Base-by-base conservation (phyloP, 2,113 vertebrate genomes). In the Ploceus nigricollis region DNA sequence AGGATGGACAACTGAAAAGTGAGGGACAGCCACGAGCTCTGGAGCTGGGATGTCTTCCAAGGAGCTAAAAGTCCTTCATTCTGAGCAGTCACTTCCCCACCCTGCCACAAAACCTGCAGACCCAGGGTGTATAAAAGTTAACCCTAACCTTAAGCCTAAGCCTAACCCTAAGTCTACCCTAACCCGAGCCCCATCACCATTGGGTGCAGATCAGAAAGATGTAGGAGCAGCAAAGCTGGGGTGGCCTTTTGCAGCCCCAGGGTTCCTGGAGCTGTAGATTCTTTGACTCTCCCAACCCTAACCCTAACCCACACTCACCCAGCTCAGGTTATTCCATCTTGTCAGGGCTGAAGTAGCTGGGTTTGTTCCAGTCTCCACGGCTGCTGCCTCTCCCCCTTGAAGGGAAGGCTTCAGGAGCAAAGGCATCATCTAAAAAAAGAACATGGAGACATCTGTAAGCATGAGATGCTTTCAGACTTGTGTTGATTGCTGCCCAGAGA, bases 401-500 rank as follows among this genome's bases (percentile, higher is more conserved):
- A 75, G 60, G 88, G n/a, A 90, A 88, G 51, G 47, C 30, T 77
- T 95, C 92, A 48, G 92, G 82, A 94, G 56, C 47, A 56, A 96
- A 80, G 2, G 11, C 5, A 24, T 39, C 82, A 47, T 69, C 37
- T 57, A 6, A 33, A 71, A 61, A 69, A 51, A 44, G 19, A 63
- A 40, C n/a, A 40, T 0, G 3, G 42, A 85, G 39, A 44, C 16
- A 57, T 6, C 33, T 4, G 5, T 33, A 42, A 71, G 31, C 10
- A 3, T n/a, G 19, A 16, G 1, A 11, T 25, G 27, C 27, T 75
- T 83, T 89, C 83, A 71, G 45, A 42, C 4, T 16, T 0, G 0
- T 15, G 15, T 19, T 37, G 13, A 5, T 10, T 33, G 35, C 1
- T 70, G 35, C 27, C 22, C 56, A 83, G 35, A 77, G 45, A 2